Conservation (phyloP, 2,113 vertebrate genomes). For the Gorilla gorilla region DNA sequence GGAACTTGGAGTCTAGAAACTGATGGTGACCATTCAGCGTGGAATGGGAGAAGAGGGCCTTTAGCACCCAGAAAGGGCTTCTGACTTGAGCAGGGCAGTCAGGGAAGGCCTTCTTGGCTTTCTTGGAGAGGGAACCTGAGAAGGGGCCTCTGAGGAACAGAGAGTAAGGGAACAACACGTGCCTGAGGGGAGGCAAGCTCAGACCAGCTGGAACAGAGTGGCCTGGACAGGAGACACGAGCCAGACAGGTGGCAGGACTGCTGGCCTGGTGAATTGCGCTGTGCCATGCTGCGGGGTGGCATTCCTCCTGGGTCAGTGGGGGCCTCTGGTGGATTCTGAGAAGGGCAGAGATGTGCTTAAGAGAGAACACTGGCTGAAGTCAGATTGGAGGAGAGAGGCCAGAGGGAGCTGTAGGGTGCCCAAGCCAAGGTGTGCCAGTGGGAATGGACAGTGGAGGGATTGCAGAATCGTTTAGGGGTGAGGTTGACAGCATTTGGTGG, state of each 20-base stretch:
- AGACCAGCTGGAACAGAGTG: neutral
- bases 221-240: rapidly evolving
- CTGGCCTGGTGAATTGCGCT: neutral
- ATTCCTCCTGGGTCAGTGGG: neutral
- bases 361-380: neutral
- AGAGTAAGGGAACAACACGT: neutral
- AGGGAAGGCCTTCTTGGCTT: neutral
- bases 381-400: neutral
- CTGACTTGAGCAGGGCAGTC: neutral
- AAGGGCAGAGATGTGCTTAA: neutral
- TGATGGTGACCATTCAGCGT: neutral
- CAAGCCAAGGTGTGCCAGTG: neutral
- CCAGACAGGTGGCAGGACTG: neutral
- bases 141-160: neutral
- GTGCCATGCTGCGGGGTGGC: neutral
- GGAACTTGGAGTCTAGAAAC: neutral
- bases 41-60: neutral
- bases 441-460: neutral
- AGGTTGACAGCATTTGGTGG: neutral
- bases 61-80: neutral
- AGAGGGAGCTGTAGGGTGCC: neutral
- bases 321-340: neutral
- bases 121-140: neutral
- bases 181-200: neutral
- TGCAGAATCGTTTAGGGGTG: neutral